phyloP scores from a whole-genome alignment of 1,140 invertebrate species.

The Apocrypta bakeri region DNA sequence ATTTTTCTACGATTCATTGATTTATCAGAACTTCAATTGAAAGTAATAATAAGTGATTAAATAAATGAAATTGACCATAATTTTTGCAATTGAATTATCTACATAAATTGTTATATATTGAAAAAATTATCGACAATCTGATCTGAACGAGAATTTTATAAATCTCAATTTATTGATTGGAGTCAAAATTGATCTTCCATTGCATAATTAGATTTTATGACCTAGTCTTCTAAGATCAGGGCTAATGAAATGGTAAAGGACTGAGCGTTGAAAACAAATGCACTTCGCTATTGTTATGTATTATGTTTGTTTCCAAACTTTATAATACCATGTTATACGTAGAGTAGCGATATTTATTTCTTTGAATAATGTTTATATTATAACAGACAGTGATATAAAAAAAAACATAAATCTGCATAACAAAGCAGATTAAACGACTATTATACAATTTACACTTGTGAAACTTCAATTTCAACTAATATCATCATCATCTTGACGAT shows the following conservation, averaged over 20 bases:
- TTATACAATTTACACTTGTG: conserved; percentile 39
- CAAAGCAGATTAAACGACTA: conserved; percentile 22
- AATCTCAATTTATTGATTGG: conserved; percentile 21
- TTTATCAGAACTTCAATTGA: background rate
- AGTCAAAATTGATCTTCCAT: conserved; percentile 25
- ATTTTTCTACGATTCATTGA: background rate
- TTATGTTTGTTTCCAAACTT: conserved; percentile 51
- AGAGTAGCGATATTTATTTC: conserved; percentile 50
- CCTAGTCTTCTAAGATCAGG: conserved; percentile 44
- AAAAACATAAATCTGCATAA: conserved; percentile 40
- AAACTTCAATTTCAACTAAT: conserved; percentile 29
- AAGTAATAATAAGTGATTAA: background rate
- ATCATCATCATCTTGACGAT: conserved; percentile 36
- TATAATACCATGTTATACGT: conserved; percentile 50
- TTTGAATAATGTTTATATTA: conserved; percentile 44
- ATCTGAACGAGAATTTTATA: background rate
- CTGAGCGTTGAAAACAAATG: conserved; percentile 28
- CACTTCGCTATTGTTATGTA: conserved; percentile 48
- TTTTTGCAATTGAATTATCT: conserved; percentile 12
- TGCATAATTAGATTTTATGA: conserved; percentile 33
- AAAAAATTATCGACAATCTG: conserved; percentile 3
- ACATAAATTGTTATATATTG: conserved; percentile 21
- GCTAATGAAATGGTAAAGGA: conserved; percentile 36
- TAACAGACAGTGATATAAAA: conserved; percentile 46
- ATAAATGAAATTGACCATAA: conserved; percentile 17